phyloP scores from a whole-genome alignment of 1,140 invertebrate genomes.

The Atta cephalotes region DNA sequence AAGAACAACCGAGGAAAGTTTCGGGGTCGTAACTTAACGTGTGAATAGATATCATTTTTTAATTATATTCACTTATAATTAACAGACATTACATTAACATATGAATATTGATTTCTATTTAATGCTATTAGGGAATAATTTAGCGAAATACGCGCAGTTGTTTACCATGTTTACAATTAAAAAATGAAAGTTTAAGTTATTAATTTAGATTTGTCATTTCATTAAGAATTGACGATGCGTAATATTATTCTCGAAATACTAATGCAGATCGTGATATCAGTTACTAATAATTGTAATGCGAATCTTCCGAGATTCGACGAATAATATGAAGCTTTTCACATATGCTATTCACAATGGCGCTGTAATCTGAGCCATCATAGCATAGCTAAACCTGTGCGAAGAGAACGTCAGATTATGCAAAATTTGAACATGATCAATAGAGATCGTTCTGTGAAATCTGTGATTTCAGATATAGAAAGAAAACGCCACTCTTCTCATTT shows the following conservation, averaged over 20 bases:
- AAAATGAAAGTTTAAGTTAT: neutral
- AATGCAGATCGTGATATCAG: neutral
- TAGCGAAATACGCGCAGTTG: neutral
- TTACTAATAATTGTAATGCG: conserved; percentile 21
- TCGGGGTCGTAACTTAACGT: conserved; percentile 31
- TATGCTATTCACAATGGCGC: neutral
- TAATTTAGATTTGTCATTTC: conserved; percentile 8
- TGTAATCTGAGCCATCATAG: conserved; percentile 15
- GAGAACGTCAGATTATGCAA: conserved; percentile 15
- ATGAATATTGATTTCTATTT: neutral
- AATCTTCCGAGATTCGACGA: conserved; percentile 12
- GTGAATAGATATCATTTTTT: conserved; percentile 21
- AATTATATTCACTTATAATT: conserved; percentile 37
- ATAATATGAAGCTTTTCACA: conserved; percentile 14
- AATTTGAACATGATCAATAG: conserved; percentile 25
- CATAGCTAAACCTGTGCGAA: neutral
- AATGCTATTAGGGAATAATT: neutral
- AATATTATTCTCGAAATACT: conserved; percentile 9
- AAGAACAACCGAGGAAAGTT: neutral
- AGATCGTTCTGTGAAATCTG: neutral
- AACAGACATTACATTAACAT: neutral
- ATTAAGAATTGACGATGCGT: neutral
- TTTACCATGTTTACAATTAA: neutral
- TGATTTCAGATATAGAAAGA: neutral
- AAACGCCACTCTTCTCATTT: neutral